These are phyloP conservation scores for Kradibia gibbosae DNA, from an alignment of 1,140 invertebrate genomes.

Conservation along the genomic window DNA sequence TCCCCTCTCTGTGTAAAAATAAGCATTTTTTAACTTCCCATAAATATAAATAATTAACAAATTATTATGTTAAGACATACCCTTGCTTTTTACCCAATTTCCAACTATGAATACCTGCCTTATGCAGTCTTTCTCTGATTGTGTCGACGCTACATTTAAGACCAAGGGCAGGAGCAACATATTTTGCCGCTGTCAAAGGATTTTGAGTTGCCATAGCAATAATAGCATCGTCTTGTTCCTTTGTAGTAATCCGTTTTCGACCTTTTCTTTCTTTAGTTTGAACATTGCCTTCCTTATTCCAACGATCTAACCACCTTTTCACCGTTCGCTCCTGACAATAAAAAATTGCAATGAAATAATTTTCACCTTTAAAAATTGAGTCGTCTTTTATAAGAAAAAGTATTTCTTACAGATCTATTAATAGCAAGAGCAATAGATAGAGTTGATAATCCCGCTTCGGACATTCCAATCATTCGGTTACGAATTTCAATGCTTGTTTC, in stretches of 20 bases:
- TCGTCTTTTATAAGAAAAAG: neutral
- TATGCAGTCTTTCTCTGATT: constrained; percentile 68
- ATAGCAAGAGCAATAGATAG: constrained; percentile 70
- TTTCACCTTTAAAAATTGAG: constrained; percentile 28
- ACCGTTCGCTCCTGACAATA: constrained; percentile 67
- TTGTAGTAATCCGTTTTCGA: constrained; percentile 69
- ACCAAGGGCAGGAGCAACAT: constrained; percentile 68
- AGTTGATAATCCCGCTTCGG: constrained; percentile 70
- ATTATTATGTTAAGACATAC: constrained; percentile 49
- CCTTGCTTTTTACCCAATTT: constrained; percentile 71
- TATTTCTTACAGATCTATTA: constrained; percentile 67
- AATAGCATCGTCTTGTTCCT: constrained; percentile 70
- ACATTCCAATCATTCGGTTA: constrained; percentile 72
- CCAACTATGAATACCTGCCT: constrained; percentile 72
- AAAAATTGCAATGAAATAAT: constrained; percentile 35
- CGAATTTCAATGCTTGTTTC: constrained; percentile 71
- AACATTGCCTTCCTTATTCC: constrained; percentile 71
- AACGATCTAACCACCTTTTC: constrained; percentile 70
- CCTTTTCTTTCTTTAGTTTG: constrained; percentile 71
- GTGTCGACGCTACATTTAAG: constrained; percentile 71
- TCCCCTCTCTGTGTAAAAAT: constrained; percentile 59
- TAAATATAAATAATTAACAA: neutral
- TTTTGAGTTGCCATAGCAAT: constrained; percentile 70
- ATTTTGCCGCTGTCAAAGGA: constrained; percentile 69
- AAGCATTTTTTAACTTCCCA: no score